These are phyloP conservation scores for Oxytorus armatus DNA, from an alignment of 2,888 invertebrate genomes.

Conservation along the genomic window DNA sequence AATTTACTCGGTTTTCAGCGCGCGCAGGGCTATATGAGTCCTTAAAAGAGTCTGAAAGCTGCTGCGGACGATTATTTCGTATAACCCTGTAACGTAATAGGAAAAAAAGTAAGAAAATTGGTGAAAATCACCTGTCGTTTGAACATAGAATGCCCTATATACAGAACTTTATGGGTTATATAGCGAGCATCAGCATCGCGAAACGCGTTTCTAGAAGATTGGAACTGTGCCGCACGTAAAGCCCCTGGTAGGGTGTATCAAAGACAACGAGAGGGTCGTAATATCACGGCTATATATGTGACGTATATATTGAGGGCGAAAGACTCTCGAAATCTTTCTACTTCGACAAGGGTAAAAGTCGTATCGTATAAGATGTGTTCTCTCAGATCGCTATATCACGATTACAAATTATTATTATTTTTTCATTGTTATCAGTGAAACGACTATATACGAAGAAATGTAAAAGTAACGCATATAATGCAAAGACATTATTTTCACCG, in stretches of 20 bases:
- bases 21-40: no score
- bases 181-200: conserved; percentile 41
- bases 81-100: background rate
- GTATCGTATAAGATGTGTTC: background rate
- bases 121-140: conserved; percentile 9
- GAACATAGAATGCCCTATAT: conserved; percentile 1
- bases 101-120: conserved; percentile 5
- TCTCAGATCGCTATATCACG: conserved; percentile 12
- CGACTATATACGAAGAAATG: background rate
- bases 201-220: conserved; percentile 44
- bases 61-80: no score
- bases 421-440: conserved; percentile 10
- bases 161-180: conserved; percentile 28
- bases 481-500: background rate
- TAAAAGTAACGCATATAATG: background rate
- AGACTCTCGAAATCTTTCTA: conserved; percentile 3
- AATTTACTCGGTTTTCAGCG: no score
- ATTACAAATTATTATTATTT: conserved; percentile 50
- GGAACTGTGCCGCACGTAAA: conserved; percentile 24
- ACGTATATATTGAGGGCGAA: conserved; percentile 12
- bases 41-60: no score
- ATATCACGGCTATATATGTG: no score
- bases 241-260: conserved; percentile 40
- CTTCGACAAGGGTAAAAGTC: conserved; percentile 15
- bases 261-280: conserved; percentile 39